A percentile compares a stretch with the other conserved stretches of the same genome.
These are phyloP conservation scores for Dynastes hyllus DNA, from an alignment of 2,888 invertebrate species.

Conservation along the genomic window DNA sequence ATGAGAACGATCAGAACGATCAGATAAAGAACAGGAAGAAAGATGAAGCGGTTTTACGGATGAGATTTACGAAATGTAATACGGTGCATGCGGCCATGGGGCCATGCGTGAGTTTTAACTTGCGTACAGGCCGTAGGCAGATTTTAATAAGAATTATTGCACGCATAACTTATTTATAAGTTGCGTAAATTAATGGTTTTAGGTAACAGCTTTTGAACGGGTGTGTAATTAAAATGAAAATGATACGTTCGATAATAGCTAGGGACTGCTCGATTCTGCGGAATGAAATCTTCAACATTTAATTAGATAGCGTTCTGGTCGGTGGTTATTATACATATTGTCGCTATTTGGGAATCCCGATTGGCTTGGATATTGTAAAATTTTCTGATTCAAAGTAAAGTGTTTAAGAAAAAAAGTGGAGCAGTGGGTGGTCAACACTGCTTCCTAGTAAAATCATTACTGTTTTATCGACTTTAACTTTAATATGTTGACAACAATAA, in stretches of 20 bases:
- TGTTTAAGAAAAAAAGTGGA: too few species aligned
- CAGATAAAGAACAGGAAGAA: constrained; percentile 19
- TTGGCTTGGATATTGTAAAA: too few species aligned
- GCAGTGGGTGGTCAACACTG: too few species aligned
- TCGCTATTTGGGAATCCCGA: too few species aligned
- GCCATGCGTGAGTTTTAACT: background rate
- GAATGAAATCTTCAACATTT: too few species aligned
- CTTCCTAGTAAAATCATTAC: too few species aligned
- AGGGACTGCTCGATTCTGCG: too few species aligned
- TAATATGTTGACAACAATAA: too few species aligned
- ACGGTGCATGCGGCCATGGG: background rate
- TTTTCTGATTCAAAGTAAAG: too few species aligned
- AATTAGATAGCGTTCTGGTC: too few species aligned
- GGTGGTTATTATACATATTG: too few species aligned
- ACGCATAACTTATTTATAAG: background rate
- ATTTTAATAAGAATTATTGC: constrained; percentile 36
- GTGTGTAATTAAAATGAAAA: constrained; percentile 7
- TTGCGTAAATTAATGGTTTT: constrained; percentile 3
- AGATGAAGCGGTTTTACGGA: constrained; percentile 15
- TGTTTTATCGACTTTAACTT: too few species aligned
- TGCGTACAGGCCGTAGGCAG: constrained; percentile 8
- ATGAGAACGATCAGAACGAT: constrained; percentile 21
- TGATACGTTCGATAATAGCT: constrained; percentile 3
- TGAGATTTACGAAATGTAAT: constrained; percentile 22
- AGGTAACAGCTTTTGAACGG: background rate